Percentiles rank a stretch among this genome's conserved stretches.
Conservation (phyloP, 1,140 invertebrate species). For the Leptopilina boulardi region DNA sequence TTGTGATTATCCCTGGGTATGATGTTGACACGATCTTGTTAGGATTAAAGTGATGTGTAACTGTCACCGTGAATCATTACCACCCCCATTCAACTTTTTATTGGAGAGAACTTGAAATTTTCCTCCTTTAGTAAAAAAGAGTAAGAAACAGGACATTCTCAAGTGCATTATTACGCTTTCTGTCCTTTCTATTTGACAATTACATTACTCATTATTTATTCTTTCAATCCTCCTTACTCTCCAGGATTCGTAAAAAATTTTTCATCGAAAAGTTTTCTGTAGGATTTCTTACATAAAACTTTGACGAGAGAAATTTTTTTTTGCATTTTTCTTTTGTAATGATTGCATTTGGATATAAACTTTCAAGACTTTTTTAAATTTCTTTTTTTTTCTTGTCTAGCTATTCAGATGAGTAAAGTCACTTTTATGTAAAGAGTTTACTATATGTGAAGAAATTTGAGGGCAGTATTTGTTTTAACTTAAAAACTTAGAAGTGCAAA, state of each 20-base stretch:
- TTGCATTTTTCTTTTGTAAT: not conserved
- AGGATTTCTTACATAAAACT: not conserved
- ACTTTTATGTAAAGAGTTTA: conserved; percentile 24
- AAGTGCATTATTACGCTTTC: not conserved
- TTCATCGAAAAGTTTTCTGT: not conserved
- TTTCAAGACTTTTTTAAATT: not conserved
- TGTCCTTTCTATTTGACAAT: not conserved
- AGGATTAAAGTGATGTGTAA: too few relatives aligned
- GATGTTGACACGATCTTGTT: not conserved
- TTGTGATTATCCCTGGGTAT: not conserved
- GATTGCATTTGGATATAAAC: not conserved
- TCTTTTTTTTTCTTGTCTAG: not conserved
- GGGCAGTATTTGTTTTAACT: conserved; percentile 9
- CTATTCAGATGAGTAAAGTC: not conserved
- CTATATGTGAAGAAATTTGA: not conserved
- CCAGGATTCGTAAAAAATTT: not conserved
- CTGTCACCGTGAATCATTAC: not conserved
- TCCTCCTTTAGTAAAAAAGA: not conserved
- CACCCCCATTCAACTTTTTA: not conserved
- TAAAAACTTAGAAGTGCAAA: conserved; percentile 32
- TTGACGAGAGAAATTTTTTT: not conserved
- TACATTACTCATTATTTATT: not conserved
- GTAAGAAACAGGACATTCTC: conserved; percentile 10
- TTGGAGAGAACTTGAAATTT: conserved; percentile 20
- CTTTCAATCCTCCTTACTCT: not conserved